phyloP scores from a whole-genome alignment of 2,113 vertebrate species.

The Daphoenositta chrysoptera region DNA sequence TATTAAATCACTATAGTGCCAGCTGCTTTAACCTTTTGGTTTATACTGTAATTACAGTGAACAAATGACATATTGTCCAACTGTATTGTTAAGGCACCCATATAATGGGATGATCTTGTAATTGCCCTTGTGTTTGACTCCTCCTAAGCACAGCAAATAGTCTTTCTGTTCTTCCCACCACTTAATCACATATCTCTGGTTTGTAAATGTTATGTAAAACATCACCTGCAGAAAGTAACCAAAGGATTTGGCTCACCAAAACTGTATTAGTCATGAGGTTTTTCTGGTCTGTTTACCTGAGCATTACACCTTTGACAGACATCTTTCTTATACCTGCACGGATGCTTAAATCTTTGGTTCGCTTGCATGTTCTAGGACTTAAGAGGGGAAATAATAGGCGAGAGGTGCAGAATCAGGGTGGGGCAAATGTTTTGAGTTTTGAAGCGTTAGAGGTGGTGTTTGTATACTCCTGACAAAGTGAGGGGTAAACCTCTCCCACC shows the following conservation, averaged over 20 bases:
- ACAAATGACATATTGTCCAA: not conserved
- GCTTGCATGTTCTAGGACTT: not conserved
- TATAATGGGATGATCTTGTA: not conserved
- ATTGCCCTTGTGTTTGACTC: not conserved
- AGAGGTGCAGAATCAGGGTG: not conserved
- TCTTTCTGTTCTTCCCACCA: not conserved
- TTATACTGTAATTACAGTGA: not conserved
- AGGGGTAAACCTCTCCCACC: not conserved
- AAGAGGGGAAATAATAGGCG: not conserved
- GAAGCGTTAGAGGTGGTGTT: not conserved
- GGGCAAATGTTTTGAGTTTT: not conserved
- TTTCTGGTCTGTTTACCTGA: not conserved
- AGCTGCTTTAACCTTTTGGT: not conserved
- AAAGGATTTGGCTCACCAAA: not conserved
- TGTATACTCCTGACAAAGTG: not conserved
- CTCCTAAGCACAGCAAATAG: not conserved
- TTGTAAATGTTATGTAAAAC: not conserved
- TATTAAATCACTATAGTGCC: not conserved
- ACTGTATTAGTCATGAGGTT: not conserved
- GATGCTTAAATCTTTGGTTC: not conserved
- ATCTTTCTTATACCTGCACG: not conserved
- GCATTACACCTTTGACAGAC: not conserved
- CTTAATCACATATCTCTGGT: not conserved
- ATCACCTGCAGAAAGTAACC: not conserved
- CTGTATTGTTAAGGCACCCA: not conserved